phyloP scores from a whole-genome alignment of 2,888 invertebrate species.

The Perizoma flavofasciatum region DNA sequence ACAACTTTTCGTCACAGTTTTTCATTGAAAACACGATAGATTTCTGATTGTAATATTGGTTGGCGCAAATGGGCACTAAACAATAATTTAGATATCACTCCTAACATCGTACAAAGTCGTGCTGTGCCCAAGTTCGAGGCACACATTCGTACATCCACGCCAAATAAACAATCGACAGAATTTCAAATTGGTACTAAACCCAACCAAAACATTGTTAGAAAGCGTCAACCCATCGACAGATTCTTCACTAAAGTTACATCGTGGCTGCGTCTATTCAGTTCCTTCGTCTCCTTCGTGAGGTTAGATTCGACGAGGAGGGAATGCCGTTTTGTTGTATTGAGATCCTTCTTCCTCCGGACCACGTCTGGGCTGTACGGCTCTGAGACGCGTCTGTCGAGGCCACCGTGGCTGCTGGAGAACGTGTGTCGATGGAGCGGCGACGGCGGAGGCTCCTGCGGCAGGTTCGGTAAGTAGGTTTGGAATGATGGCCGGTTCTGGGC shows the following conservation, averaged over 20 bases:
- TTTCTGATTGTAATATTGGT: too few relatives aligned
- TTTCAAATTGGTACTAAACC: slow-evolving; percentile 10
- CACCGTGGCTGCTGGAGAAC: slow-evolving; percentile 52
- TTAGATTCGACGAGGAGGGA: slow-evolving; percentile 76
- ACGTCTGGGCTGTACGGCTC: slow-evolving; percentile 75
- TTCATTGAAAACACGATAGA: too few relatives aligned
- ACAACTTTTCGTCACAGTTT: too few relatives aligned
- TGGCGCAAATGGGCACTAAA: too few relatives aligned
- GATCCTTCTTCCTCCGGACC: slow-evolving; percentile 69
- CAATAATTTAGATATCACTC: too few relatives aligned
- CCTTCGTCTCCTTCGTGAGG: slow-evolving; percentile 65
- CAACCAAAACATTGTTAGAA: neutral
- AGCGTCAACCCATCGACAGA: slow-evolving; percentile 75
- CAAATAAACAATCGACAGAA: slow-evolving; percentile 16
- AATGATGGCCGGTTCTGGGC: slow-evolving; percentile 85
- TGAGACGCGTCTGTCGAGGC: slow-evolving; percentile 67
- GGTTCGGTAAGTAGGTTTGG: slow-evolving; percentile 76
- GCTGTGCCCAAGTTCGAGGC: slow-evolving; percentile 12
- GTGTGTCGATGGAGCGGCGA: slow-evolving; percentile 63
- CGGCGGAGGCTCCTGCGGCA: slow-evolving; percentile 56
- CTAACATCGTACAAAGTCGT: too few relatives aligned
- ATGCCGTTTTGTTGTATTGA: slow-evolving; percentile 69
- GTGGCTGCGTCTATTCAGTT: slow-evolving; percentile 71
- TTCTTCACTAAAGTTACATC: slow-evolving; percentile 71
- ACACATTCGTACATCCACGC: slow-evolving; percentile 26